A percentile compares a stretch with the other conserved stretches of the same genome.
Conservation (phyloP, 2,888 invertebrate genomes). For the Dione vanillae region DNA sequence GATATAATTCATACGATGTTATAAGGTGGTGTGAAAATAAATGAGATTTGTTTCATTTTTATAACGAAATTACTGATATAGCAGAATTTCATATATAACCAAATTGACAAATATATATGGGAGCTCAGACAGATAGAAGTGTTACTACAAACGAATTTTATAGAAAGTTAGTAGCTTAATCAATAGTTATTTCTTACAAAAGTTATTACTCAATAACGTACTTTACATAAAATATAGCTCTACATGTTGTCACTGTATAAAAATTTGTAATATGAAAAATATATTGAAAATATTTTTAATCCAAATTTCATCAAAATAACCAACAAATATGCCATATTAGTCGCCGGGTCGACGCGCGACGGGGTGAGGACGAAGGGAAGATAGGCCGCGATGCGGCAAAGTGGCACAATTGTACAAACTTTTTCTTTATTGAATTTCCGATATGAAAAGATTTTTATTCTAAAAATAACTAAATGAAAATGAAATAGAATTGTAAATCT, state of each 20-base stretch:
- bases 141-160: too few relatives aligned
- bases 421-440: constrained; percentile 26
- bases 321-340: constrained; percentile 21
- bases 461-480: constrained; percentile 22
- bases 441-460: constrained; percentile 28
- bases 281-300: constrained; percentile 17
- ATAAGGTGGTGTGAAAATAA: neutral
- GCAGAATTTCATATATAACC: neutral
- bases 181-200: too few relatives aligned
- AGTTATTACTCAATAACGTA: too few relatives aligned
- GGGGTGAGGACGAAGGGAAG: constrained; percentile 24
- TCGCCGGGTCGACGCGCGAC: constrained; percentile 13
- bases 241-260: neutral
- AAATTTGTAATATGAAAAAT: constrained; percentile 7
- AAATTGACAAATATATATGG: too few relatives aligned
- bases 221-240: neutral
- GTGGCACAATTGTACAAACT: constrained; percentile 22
- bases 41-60: neutral
- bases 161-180: too few relatives aligned
- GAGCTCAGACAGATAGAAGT: too few relatives aligned
- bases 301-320: constrained; percentile 16
- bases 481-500: constrained; percentile 15
- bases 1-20: constrained; percentile 8
- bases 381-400: constrained; percentile 24
- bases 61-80: neutral